Conservation (phyloP, 2,113 vertebrate species). For the Lucifuga dentata region DNA sequence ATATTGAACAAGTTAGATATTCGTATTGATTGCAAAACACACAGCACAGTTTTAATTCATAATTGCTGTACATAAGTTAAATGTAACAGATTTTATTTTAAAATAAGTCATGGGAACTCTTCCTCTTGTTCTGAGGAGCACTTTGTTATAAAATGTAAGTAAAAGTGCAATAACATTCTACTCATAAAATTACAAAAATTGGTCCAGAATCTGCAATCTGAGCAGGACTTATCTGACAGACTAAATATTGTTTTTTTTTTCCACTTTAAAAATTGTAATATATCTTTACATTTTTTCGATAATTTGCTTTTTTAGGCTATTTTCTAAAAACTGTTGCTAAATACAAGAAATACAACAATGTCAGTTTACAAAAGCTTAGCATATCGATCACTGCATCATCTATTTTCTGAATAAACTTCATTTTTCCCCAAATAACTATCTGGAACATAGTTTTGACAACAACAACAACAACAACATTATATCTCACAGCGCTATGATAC, state of each 20-base stretch:
- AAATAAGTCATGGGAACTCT: conserved; percentile 83
- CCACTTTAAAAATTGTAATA: conserved; percentile 77
- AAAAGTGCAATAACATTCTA: conserved; percentile 88
- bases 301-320: conserved; percentile 74
- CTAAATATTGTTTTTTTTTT: conserved; percentile 76
- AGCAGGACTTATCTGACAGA: conserved; percentile 80
- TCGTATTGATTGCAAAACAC: conserved; percentile 86
- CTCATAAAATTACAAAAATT: conserved; percentile 83
- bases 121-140: conserved; percentile 75
- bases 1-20: conserved; percentile 82
- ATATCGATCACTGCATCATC: conserved; percentile 87
- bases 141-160: conserved; percentile 83
- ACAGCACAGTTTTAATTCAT: conserved; percentile 81
- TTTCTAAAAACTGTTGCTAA: conserved; percentile 87
- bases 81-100: conserved; percentile 86
- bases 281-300: conserved; percentile 62
- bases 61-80: conserved; percentile 91
- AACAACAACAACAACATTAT: conserved; percentile 86
- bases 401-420: conserved; percentile 91
- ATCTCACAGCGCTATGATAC: conserved; percentile 95
- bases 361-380: conserved; percentile 93
- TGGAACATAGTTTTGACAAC: conserved; percentile 87
- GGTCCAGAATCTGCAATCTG: conserved; percentile 85
- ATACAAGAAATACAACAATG: conserved; percentile 84
- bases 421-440: conserved; percentile 85